phyloP scores from a whole-genome alignment of 1,140 invertebrate species.

The Platyura marginata region DNA sequence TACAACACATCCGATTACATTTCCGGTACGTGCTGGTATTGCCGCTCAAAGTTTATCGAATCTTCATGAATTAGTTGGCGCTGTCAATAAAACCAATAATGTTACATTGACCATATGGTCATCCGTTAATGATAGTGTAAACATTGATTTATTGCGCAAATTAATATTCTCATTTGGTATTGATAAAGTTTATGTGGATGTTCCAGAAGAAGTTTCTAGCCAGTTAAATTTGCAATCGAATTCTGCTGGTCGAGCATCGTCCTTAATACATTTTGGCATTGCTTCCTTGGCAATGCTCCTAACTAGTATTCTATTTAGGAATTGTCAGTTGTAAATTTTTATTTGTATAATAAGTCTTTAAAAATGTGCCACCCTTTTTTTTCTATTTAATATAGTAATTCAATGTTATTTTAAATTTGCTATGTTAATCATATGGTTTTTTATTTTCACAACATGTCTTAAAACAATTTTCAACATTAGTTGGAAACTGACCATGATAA shows the following conservation, averaged over 20 bases:
- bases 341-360: too few relatives aligned
- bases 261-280: slow-evolving; percentile 14
- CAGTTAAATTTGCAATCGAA: slow-evolving; percentile 28
- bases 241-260: slow-evolving; percentile 9
- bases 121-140: slow-evolving; percentile 34
- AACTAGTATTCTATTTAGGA: neutral
- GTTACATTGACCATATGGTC: slow-evolving; percentile 56
- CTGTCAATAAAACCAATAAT: slow-evolving; percentile 15
- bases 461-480: too few relatives aligned
- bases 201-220: slow-evolving; percentile 32
- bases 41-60: slow-evolving; percentile 39
- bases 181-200: slow-evolving; percentile 48
- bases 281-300: slow-evolving; percentile 10
- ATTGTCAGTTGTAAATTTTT: neutral
- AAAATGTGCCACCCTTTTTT: too few relatives aligned
- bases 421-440: too few relatives aligned
- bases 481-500: too few relatives aligned
- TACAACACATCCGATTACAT: slow-evolving; percentile 50
- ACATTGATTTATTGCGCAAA: slow-evolving; percentile 31
- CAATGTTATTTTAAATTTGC: too few relatives aligned
- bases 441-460: too few relatives aligned
- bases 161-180: slow-evolving; percentile 40
- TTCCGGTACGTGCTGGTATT: slow-evolving; percentile 58
- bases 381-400: too few relatives aligned
- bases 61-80: slow-evolving; percentile 27